Evolutionary conservation across 2,113 vertebrate genomes (phyloP), one percentile per base, ranked within the genome.

Genomic region (Alectura lathami): DNA sequence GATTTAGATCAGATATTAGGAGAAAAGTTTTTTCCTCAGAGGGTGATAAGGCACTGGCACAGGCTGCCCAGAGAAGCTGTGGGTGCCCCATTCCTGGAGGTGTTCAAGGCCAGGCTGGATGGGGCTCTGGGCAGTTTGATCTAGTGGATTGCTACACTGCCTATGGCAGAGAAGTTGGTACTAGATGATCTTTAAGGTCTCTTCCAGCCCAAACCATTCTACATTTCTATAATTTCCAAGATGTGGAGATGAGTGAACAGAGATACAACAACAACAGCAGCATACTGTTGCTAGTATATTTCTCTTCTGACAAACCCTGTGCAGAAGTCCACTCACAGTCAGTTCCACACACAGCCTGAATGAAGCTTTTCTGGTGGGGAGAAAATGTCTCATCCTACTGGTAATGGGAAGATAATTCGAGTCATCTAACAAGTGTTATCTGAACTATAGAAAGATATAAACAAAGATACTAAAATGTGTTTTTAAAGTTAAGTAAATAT

Each of bases 271-370:
- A 26, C 36, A 63, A 40, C 12, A 50, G n/a, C n/a, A n/a, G n/a
- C n/a, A n/a, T n/a, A n/a, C n/a, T n/a, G n/a, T 30, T 1, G 0
- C 42, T 69, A 21, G 24, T 17, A 69, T 34, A 57, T 29, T 32
- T 67, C 17, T 85, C 16, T 13, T 60, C 54, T 54, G 42, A 54
- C 13, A 22, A 22, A 15, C 29, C n/a, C 22, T 77, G 18, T 66
- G 13, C 6, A 1, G 2, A 86, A 48, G 27, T 21, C 8, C 42
- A 57, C 8, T 11, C 68, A 11, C 17, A 21, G 22, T 38, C 42
- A 17, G 13, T 30, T 32, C 45, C 20, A 63, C 1, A 1, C n/a
- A 53, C 36, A 63, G 38, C 14, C 26, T 0, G 0, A 17, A 7
- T 8, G 16, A 60, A 77, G 60, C 21, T 13, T 13, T 40, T 29